Conservation (phyloP, 2,113 vertebrate species). For the Callionymus lyra region DNA sequence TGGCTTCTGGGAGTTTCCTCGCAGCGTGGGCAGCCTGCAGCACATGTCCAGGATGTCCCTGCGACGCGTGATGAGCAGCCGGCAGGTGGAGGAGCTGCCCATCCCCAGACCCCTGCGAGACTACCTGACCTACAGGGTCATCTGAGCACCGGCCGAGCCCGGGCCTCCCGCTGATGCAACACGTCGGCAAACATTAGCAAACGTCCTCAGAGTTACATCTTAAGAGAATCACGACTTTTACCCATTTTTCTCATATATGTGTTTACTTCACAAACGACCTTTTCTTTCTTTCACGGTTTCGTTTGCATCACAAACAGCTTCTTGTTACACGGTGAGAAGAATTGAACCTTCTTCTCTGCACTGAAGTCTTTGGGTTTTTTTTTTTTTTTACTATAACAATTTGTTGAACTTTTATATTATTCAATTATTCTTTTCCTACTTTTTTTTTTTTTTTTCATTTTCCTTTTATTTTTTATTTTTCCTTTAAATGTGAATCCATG, state of each 20-base stretch:
- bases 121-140: slow-evolving; percentile 80
- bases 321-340: too few species aligned
- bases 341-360: background rate
- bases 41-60: slow-evolving; percentile 88
- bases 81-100: slow-evolving; percentile 73
- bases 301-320: too few species aligned
- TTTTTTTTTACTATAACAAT: too few species aligned
- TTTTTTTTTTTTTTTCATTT: too few species aligned
- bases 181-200: too few species aligned
- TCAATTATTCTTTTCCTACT: too few species aligned
- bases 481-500: background rate
- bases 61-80: slow-evolving; percentile 77
- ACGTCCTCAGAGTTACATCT: too few species aligned
- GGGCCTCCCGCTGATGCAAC: slow-evolving; percentile 7
- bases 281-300: too few species aligned
- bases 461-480: background rate
- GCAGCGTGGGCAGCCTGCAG: slow-evolving; percentile 80
- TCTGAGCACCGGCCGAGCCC: slow-evolving; percentile 66
- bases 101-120: slow-evolving; percentile 76
- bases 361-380: background rate
- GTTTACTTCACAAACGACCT: too few species aligned
- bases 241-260: too few species aligned
- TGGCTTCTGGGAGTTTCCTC: slow-evolving; percentile 85
- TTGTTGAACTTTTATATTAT: too few species aligned
- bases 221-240: too few species aligned